Evolutionary conservation across 1,140 invertebrate genomes (phyloP), one percentile per base, ranked within the genome.

Genomic region (Sipha flava): DNA sequence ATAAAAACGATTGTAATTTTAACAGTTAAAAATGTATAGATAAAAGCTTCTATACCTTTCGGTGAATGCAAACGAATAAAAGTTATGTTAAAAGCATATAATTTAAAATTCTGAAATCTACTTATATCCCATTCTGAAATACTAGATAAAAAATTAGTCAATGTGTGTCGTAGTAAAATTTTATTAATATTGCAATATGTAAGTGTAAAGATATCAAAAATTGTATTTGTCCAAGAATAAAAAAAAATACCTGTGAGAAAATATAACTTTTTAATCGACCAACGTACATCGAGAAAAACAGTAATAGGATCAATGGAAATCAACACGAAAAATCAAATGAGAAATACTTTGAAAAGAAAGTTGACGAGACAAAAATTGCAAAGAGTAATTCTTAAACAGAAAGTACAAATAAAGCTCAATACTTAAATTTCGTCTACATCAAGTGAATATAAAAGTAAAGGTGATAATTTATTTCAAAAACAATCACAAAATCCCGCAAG

Each of bases 121-220:
- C n/a, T 77, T 14, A 43, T 6, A 77, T 52, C 45, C 10, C 4
- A 26, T 49, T 14, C 37, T 26, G 21, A 49, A 77, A 49, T 26
- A 77, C 26, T 10, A 47, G 14, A 59, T 9, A 49, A 59, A 59
- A 77, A 59, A 52, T 26, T 47, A 26, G 47, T n/a, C n/a, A n/a
- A 77, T 62, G 45, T 62, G 23, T 77, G 64, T 49, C 16, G 47
- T 47, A 3, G 29, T 12, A 21, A 14, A 62, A 29, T n/a, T n/a
- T n/a, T n/a, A n/a, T n/a, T n/a, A n/a, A n/a, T n/a, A 21, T 77
- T 52, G 3, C 45, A n/a, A 26, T 29, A 18, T 77, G 73, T 34
- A 77, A 77, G n/a, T 77, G 73, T 52, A 45, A 12, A 29, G 73
- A 77, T 26, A 45, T 77, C 23, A 29, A 77, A 2, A 49, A 54